Evolutionary conservation across 2,888 invertebrate genomes (phyloP), one percentile per base, ranked within the genome.

Genomic region (Nemurella pictetii): DNA sequence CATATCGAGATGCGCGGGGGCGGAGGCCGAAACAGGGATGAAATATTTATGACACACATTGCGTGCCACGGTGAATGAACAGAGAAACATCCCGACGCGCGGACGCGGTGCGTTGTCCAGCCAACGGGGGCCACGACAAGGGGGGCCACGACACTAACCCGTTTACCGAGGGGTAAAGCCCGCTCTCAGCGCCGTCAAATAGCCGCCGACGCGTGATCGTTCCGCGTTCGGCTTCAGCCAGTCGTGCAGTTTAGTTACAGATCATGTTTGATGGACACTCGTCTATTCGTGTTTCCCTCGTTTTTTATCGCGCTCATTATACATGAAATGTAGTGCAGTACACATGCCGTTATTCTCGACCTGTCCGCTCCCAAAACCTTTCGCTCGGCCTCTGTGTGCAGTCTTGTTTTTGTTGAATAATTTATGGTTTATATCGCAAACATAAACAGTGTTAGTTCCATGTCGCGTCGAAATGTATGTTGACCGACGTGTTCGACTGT

Each of bases 401-500:
- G 26, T 27, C 27, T 75, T 75, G 75, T 75, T 75, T 27, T 75
- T 75, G 75, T 75, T 75, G 75, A 75, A 75, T 75, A 27, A 75
- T 75, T 75, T 75, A 75, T 75, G 75, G 75, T 81, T 30, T 81
- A 35, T 35, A 81, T 81, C 80, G 35, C 80, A 35, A 26, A 26
- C 80, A 30, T 81, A 81, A 81, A 81, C 80, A 81, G 35, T 35
- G 35, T 35, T n/a, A n/a, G n/a, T 81, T 81, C 32, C 35, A 36
- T 81, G 80, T 81, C 80, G 26, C 25, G 80, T 25, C 20, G 35
- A 36, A 81, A 35, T 35, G 36, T 36, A 3, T 81, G 35, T 81
- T 81, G 80, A 81, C 80, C 80, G 80, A 30, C 27, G 20, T 35
- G 35, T 35, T 32, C 36, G 27, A 28, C 75, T 26, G 26, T 28